Percentiles rank a stretch among this genome's conserved stretches.
These are phyloP conservation scores for Stomatorhinus ivindoensis DNA, from an alignment of 2,113 vertebrate genomes.

Conservation along the genomic window DNA sequence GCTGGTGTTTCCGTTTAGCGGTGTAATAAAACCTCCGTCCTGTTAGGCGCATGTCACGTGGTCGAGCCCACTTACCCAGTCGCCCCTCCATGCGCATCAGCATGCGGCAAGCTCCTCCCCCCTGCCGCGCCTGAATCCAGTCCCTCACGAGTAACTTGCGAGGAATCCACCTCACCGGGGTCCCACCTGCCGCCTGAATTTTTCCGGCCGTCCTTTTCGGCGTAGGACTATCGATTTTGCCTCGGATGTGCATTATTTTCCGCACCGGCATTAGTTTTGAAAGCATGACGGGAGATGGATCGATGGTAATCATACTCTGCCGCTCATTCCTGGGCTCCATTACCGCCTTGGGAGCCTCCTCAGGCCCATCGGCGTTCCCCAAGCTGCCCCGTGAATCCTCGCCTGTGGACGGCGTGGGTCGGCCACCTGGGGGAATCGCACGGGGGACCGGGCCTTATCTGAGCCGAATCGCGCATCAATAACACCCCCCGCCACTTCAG, in stretches of 20 bases:
- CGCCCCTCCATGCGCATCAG: background rate
- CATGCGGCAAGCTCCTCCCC: background rate
- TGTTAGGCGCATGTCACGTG: background rate
- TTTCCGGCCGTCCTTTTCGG: background rate
- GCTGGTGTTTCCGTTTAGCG: slow-evolving; percentile 28
- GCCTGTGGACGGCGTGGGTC: slow-evolving; percentile 50
- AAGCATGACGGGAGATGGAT: slow-evolving; percentile 54
- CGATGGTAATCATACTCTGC: slow-evolving; percentile 60
- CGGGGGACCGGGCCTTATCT: slow-evolving; percentile 56
- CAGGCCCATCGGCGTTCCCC: slow-evolving; percentile 38
- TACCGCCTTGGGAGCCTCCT: slow-evolving; percentile 26
- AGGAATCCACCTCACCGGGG: slow-evolving; percentile 43
- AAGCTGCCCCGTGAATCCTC: slow-evolving; percentile 49
- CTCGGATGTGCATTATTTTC: slow-evolving; percentile 46
- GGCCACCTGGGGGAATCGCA: slow-evolving; percentile 53
- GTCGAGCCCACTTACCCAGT: background rate
- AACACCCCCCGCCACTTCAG: slow-evolving; percentile 44
- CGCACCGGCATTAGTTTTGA: slow-evolving; percentile 34
- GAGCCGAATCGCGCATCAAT: slow-evolving; percentile 57
- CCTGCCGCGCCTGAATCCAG: background rate
- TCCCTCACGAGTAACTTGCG: slow-evolving; percentile 15
- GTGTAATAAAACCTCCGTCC: slow-evolving; percentile 10
- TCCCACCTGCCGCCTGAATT: slow-evolving; percentile 30
- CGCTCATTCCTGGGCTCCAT: slow-evolving; percentile 44
- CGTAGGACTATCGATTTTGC: slow-evolving; percentile 46